Conservation (phyloP, 1,140 invertebrate genomes). For the Zophobas morio region DNA sequence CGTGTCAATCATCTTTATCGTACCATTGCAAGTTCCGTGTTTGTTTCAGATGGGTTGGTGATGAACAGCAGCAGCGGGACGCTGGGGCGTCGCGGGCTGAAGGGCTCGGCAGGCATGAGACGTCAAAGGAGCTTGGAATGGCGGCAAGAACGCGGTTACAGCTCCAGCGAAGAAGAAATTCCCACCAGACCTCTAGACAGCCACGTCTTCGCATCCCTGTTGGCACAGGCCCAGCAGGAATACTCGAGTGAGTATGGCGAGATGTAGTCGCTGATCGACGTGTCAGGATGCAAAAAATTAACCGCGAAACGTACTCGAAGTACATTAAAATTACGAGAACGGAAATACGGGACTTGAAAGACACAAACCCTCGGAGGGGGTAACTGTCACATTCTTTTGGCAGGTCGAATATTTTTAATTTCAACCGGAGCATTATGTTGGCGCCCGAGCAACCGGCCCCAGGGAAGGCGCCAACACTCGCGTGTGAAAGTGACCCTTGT, state of each 20-base stretch:
- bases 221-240: constrained; percentile 75
- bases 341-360: too few species aligned
- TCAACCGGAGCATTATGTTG: too few species aligned
- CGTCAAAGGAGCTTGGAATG: constrained; percentile 76
- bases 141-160: constrained; percentile 75
- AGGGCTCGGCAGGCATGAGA: constrained; percentile 69
- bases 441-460: too few species aligned
- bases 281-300: not conserved
- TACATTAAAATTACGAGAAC: too few species aligned
- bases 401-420: too few species aligned
- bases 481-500: too few species aligned
- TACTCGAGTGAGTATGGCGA: constrained; percentile 70
- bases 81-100: constrained; percentile 67
- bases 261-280: not conserved
- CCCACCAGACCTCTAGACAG: constrained; percentile 72
- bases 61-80: constrained; percentile 69
- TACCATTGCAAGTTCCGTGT: constrained; percentile 7
- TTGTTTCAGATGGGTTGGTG: constrained; percentile 68
- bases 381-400: too few species aligned
- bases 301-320: too few species aligned
- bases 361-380: too few species aligned
- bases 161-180: constrained; percentile 77
- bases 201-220: constrained; percentile 75
- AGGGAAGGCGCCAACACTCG: too few species aligned
- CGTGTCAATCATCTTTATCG: constrained; percentile 23